Percentiles rank a stretch among this genome's conserved stretches.
Evolutionary conservation across 2,113 vertebrate genomes (phyloP).

Genomic region (Oryzias celebensis): DNA sequence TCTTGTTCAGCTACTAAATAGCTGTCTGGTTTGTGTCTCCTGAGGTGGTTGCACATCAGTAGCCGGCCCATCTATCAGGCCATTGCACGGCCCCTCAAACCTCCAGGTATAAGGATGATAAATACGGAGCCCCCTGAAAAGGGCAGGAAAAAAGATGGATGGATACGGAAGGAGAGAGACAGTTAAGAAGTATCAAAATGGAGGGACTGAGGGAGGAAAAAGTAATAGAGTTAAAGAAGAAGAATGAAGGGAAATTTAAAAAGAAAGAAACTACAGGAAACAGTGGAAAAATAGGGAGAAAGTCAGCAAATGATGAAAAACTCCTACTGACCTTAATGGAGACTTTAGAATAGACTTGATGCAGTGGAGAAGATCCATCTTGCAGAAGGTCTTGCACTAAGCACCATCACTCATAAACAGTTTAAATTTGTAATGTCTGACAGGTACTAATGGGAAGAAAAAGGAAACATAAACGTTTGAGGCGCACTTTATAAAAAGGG

Average conservation of each 20-base stretch:
- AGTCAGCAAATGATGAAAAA: too few species aligned
- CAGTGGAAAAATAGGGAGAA: constrained; percentile 1
- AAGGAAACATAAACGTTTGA: too few species aligned
- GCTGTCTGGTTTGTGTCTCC: constrained; percentile 77
- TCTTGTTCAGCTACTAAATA: constrained; percentile 81
- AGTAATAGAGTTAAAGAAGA: constrained; percentile 7
- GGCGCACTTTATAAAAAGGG: too few species aligned
- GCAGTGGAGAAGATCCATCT: too few species aligned
- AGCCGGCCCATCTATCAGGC: constrained; percentile 76
- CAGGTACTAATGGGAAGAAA: too few species aligned
- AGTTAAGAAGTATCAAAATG: constrained; percentile 46
- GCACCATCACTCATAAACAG: too few species aligned
- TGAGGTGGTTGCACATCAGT: constrained; percentile 78
- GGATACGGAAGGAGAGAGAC: constrained; percentile 44
- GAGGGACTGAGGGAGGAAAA: constrained; percentile 34
- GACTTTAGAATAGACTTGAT: too few species aligned
- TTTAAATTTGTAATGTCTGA: too few species aligned
- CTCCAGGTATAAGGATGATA: constrained; percentile 76
- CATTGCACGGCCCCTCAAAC: constrained; percentile 62
- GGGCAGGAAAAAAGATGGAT: constrained; percentile 52
- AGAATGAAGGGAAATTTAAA: constrained; percentile 22
- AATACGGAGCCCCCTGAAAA: constrained; percentile 63
- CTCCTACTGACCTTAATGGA: too few species aligned
- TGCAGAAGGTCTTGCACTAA: too few species aligned
- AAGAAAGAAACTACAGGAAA: constrained; percentile 16